phyloP scores from a whole-genome alignment of 2,888 invertebrate species.

The Ormyrus labotus region DNA sequence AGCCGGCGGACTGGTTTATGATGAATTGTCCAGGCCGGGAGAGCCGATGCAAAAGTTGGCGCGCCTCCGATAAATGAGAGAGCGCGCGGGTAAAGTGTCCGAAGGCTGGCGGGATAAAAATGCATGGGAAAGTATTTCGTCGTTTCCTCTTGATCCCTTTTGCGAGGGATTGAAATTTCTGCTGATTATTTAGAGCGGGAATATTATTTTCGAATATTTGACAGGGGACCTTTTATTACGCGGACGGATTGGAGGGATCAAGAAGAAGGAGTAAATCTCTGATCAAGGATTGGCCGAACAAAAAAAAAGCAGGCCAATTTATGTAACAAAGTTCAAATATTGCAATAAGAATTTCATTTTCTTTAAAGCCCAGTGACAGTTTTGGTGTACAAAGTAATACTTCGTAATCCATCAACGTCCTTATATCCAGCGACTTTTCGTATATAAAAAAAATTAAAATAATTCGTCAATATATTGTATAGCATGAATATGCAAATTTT shows the following conservation, averaged over 20 bases:
- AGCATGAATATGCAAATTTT: conserved; percentile 47
- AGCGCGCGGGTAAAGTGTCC: background rate
- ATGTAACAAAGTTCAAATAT: no score
- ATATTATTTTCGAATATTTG: no score
- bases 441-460: conserved; percentile 19
- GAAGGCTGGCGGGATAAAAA: background rate
- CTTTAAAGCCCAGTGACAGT: no score
- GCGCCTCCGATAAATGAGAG: conserved; percentile 20
- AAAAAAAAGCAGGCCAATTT: no score
- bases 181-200: background rate
- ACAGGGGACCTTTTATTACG: no score
- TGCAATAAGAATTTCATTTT: no score
- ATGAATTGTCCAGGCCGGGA: conserved; percentile 48
- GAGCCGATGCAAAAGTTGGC: conserved; percentile 38
- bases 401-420: conserved; percentile 40
- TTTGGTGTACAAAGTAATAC: background rate
- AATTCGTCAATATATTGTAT: background rate
- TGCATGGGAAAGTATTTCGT: conserved; percentile 47
- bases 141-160: conserved; percentile 9
- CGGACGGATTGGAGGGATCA: no score
- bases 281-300: no score
- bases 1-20: conserved; percentile 54
- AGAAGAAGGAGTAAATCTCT: no score
- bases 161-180: conserved; percentile 2
- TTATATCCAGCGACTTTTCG: background rate